Evolutionary conservation across 2,797 vertebrate genomes (phyloP), one percentile per base, ranked within the genome.

Genomic region (Malurus splendens): DNA sequence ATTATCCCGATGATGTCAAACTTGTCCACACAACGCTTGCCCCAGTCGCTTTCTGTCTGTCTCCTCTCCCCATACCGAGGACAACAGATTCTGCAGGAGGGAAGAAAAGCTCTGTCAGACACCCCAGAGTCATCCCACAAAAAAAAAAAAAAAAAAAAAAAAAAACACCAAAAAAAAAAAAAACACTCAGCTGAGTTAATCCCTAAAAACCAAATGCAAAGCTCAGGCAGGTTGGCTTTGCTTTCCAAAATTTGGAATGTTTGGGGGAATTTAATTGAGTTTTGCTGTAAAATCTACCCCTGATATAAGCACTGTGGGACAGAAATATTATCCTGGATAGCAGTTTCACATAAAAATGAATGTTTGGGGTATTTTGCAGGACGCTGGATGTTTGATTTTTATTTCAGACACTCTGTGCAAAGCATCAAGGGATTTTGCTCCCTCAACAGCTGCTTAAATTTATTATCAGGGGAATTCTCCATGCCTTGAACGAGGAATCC

Each of bases 1-100:
- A 99, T 99, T 94, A 99, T 99, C 45, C 99, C 98, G 62, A 99
- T 99, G 87, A 99, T 99, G 89, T 99, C 98, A 77, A 99, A 99
- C 89, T 99, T 99, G 96, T 99, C 99, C 85, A 99, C 99, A 30
- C 99, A 99, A 52, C 99, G 98, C 90, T 99, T 99, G 17, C 99
- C 99, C 99, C 99, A 99, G 97, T 99, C 99, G 10, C 98, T 99
- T 95, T 98, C 98, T 9, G 98, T 99, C 92, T 99, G 99, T 65
- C 99, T 98, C 96, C 98, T 98, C 95, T 99, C 99, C 66, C 99
- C 99, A 2, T 99, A 99, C 27, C 99, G 98, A 54, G 98, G 98
- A 93, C 98, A 99, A 96, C 99, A 99, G 97, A 99, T 99, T 99
- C 99, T 99, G 94, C 25, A 87, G 57, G 38, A 65, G 41, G 19